Percentiles rank a stretch among this genome's conserved stretches.
These are phyloP conservation scores for Musca vetustissima DNA, from an alignment of 1,140 invertebrate species.

Conservation along the genomic window DNA sequence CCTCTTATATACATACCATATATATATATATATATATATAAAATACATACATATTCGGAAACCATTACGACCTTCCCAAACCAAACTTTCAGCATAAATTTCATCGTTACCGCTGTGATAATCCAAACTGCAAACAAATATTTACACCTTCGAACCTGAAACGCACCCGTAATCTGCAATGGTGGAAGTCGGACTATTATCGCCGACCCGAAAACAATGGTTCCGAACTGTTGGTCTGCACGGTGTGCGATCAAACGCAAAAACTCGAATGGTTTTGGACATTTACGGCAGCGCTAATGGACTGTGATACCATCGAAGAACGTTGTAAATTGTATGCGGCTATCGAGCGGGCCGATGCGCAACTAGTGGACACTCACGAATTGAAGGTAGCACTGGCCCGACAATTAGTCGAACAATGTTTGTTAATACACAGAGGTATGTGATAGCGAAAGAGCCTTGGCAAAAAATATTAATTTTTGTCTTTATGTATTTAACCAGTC, in stretches of 20 bases:
- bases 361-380: slow-evolving; percentile 42
- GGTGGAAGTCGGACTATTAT: slow-evolving; percentile 43
- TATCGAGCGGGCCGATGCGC: slow-evolving; percentile 37
- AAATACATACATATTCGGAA: slow-evolving; percentile 7
- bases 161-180: slow-evolving; percentile 38
- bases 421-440: slow-evolving; percentile 42
- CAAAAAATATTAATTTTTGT: too few relatives aligned
- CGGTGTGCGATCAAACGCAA: slow-evolving; percentile 37
- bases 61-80: slow-evolving; percentile 15
- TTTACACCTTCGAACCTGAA: slow-evolving; percentile 37
- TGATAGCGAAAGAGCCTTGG: background rate
- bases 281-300: slow-evolving; percentile 36
- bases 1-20: background rate
- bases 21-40: background rate
- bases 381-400: slow-evolving; percentile 40
- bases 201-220: slow-evolving; percentile 38
- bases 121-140: slow-evolving; percentile 44
- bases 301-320: slow-evolving; percentile 43
- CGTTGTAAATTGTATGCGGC: slow-evolving; percentile 45
- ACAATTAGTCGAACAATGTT: slow-evolving; percentile 40
- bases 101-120: slow-evolving; percentile 50
- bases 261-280: slow-evolving; percentile 46
- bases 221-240: slow-evolving; percentile 39
- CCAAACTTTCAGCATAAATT: slow-evolving; percentile 38
- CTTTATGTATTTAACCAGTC: too few relatives aligned